These are phyloP conservation scores for Solea solea DNA, from an alignment of 2,113 vertebrate genomes.

Conservation along the genomic window DNA sequence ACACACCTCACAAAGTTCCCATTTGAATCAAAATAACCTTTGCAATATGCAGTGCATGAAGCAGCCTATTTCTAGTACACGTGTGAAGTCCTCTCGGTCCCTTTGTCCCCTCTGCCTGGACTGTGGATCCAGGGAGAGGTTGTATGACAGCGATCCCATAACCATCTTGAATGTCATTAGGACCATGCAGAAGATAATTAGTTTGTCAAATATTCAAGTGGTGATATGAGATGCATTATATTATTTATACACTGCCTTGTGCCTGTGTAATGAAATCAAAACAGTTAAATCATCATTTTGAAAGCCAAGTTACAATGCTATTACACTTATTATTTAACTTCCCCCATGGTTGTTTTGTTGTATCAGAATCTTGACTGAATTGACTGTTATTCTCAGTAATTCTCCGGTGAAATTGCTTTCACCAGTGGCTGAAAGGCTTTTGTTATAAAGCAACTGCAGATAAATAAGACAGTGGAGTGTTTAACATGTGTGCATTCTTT, in stretches of 20 bases:
- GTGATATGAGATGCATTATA: constrained; percentile 16
- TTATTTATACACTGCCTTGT: neutral
- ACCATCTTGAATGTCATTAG: constrained; percentile 22
- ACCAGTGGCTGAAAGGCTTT: constrained; percentile 24
- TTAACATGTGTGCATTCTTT: neutral
- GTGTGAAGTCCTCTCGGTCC: neutral
- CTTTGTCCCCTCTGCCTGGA: neutral
- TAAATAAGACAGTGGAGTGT: neutral
- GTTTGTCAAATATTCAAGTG: constrained; percentile 22
- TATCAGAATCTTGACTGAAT: neutral
- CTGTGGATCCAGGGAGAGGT: constrained; percentile 1
- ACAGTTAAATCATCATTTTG: constrained; percentile 1
- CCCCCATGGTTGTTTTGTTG: neutral
- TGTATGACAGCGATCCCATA: constrained; percentile 7
- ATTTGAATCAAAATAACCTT: neutral
- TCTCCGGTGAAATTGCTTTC: neutral
- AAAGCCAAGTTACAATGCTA: neutral
- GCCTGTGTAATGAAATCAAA: constrained; percentile 11
- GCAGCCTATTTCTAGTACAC: constrained; percentile 5
- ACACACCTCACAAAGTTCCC: neutral
- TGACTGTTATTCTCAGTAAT: constrained; percentile 1
- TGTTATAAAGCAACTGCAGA: constrained; percentile 4
- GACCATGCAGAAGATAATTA: neutral
- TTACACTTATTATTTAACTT: constrained; percentile 5
- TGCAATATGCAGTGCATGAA: constrained; percentile 6